A percentile compares a stretch with the other conserved stretches of the same genome.
Evolutionary conservation across 1,140 invertebrate species (phyloP).

Genomic region (Whitmania pigra): DNA sequence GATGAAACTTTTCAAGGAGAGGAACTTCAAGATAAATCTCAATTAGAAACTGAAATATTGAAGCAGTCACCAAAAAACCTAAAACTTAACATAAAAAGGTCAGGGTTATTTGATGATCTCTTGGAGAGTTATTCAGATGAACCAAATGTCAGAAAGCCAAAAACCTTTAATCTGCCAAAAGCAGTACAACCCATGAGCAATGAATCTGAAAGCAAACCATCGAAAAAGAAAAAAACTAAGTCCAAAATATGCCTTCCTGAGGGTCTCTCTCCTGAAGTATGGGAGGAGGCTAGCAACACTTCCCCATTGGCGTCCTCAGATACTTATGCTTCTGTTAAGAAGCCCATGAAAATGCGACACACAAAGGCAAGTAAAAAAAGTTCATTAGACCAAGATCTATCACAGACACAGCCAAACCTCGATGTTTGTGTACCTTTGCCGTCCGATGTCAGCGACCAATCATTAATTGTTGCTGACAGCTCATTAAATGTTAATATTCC

Average conservation of each 20-base stretch:
- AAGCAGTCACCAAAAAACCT: too few species aligned
- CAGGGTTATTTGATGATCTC: neutral
- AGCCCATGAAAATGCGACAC: neutral
- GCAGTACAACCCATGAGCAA: too few species aligned
- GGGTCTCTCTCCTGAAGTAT: slow-evolving; percentile 8
- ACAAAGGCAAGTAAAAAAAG: neutral
- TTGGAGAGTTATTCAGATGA: slow-evolving; percentile 1
- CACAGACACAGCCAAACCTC: neutral
- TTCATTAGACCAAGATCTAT: neutral
- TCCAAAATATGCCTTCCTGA: neutral
- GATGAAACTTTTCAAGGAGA: too few species aligned
- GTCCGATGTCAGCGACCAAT: neutral
- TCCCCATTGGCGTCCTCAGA: neutral
- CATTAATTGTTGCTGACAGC: neutral
- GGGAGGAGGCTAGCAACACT: slow-evolving; percentile 2
- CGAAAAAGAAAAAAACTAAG: slow-evolving; percentile 4
- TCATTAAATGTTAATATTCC: slow-evolving; percentile 14
- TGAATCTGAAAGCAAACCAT: neutral
- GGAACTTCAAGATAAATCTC: too few species aligned
- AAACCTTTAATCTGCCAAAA: too few species aligned
- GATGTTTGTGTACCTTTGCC: neutral
- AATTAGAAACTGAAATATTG: too few species aligned
- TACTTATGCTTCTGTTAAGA: neutral
- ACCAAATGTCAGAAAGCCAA: slow-evolving; percentile 8
- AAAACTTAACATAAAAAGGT: neutral